These are phyloP conservation scores for Oreamnos americanus DNA, from an alignment of 2,113 vertebrate genomes.

Conservation along the genomic window DNA sequence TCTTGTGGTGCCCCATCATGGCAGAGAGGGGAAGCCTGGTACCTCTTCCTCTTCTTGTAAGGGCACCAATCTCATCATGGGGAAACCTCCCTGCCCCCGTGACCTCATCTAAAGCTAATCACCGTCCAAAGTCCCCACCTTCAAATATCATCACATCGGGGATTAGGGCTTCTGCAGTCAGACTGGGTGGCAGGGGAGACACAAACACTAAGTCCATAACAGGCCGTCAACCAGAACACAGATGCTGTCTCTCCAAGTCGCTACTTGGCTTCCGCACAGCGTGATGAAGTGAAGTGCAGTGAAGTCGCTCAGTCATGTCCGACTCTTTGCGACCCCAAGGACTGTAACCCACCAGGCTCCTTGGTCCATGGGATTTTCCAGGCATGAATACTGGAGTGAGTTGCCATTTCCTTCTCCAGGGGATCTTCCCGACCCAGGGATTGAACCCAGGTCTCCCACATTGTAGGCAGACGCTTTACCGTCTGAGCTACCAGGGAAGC, in stretches of 20 bases:
- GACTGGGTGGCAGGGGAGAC: fast-evolving
- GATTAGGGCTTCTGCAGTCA: not conserved
- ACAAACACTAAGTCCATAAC: not conserved
- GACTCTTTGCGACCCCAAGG: fast-evolving
- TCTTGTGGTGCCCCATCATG: not conserved
- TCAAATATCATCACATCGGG: not conserved
- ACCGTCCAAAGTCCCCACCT: not conserved
- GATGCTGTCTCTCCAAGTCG: not conserved
- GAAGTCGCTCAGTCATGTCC: fast-evolving
- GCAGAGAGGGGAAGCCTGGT: not conserved
- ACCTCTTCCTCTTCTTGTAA: not conserved
- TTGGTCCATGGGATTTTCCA: too few species aligned
- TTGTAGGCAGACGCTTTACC: too few species aligned
- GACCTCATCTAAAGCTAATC: not conserved
- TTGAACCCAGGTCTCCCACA: too few species aligned
- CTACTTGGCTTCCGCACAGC: not conserved
- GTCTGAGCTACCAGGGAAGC: fast-evolving
- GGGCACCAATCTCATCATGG: not conserved
- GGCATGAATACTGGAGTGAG: too few species aligned
- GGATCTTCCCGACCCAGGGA: too few species aligned
- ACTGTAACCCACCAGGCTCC: too few species aligned
- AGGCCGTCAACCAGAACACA: not conserved
- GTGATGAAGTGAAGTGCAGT: not conserved
- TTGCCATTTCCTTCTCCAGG: too few species aligned
- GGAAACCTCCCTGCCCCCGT: fast-evolving